Base-by-base conservation (phyloP, 2,888 invertebrate genomes). In the Arrhopalites spinosus region DNA sequence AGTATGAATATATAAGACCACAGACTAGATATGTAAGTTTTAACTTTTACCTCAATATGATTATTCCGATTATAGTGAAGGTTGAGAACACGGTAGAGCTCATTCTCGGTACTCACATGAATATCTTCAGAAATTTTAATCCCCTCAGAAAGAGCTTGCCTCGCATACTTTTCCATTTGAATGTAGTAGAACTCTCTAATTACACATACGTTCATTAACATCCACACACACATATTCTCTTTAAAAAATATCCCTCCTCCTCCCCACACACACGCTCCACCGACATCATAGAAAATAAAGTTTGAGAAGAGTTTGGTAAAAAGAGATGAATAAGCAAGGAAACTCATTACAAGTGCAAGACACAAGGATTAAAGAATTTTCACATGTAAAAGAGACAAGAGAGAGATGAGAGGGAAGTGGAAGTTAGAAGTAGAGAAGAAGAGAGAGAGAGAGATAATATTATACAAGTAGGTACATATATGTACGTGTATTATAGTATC, bases 151-250 rank as follows among this genome's bases (percentile, higher is more conserved):
- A 99, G 92, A 68, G 97, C 95, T 87, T 98, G 98, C 83, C 98
- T 90, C 80, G 98, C 98, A 88, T 97, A 99, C 88, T 99, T 99
- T 89, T 99, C 99, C 98, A 99, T 99, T 89, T 99, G 99, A 86
- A 99, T 99, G 89, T 99, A 99, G 90, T 96, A 99, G 90, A 99
- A 99, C 89, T 99, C 99, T 88, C 99, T 99, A 91, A 69, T 89
- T 89, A 83, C 81, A 84, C 80, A 79, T 76, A 79, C 59, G 29
- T 76, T 69, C 73, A 69, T 73, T 68, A 74, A 68, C 20, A 50
- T n/a, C 50, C 15, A 11, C 50, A 50, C 25, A 59, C 59, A 59
- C 59, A 59, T 27, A 59, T 23, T n/a, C 50, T 73, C 73, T 66
- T 56, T 56, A 56, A 56, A n/a, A 56, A n/a, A 56, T 23, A 47